Evolutionary conservation across 1,140 invertebrate species (phyloP).

Genomic region (Druon quercuslanigerum): DNA sequence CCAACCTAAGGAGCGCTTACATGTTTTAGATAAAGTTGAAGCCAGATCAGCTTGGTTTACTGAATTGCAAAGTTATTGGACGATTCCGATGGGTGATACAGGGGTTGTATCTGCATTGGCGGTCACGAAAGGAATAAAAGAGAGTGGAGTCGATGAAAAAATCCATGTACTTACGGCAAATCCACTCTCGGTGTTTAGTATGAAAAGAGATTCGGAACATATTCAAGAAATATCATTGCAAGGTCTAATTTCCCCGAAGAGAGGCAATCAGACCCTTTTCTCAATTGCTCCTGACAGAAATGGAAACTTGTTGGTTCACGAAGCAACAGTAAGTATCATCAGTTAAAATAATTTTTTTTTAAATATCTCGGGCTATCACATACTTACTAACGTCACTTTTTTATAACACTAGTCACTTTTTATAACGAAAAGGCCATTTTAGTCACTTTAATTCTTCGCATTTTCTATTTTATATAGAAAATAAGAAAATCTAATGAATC

Average conservation of each 20-base stretch:
- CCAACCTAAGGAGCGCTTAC: conserved; percentile 44
- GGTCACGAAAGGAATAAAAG: conserved; percentile 69
- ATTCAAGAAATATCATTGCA: conserved; percentile 64
- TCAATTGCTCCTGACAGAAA: conserved; percentile 58
- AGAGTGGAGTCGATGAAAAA: conserved; percentile 64
- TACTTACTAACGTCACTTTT: too few relatives aligned
- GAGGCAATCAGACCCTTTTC: conserved; percentile 55
- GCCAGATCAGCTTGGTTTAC: conserved; percentile 76
- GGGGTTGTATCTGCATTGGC: conserved; percentile 75
- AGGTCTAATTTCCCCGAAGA: conserved; percentile 51
- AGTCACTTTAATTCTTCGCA: too few relatives aligned
- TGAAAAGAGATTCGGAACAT: conserved; percentile 64
- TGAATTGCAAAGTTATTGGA: conserved; percentile 78
- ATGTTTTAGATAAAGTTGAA: conserved; percentile 74
- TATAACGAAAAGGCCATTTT: neutral
- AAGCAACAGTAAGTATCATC: conserved; percentile 65
- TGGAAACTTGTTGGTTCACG: conserved; percentile 65
- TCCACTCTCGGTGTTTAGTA: conserved; percentile 75
- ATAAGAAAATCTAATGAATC: too few relatives aligned
- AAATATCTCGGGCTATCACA: too few relatives aligned
- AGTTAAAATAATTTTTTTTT: neutral
- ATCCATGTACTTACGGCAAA: conserved; percentile 76
- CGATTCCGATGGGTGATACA: conserved; percentile 75
- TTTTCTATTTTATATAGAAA: too few relatives aligned
- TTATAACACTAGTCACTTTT: neutral